Conservation (phyloP, 1,140 invertebrate species). For the Xylocopa sonorina region DNA sequence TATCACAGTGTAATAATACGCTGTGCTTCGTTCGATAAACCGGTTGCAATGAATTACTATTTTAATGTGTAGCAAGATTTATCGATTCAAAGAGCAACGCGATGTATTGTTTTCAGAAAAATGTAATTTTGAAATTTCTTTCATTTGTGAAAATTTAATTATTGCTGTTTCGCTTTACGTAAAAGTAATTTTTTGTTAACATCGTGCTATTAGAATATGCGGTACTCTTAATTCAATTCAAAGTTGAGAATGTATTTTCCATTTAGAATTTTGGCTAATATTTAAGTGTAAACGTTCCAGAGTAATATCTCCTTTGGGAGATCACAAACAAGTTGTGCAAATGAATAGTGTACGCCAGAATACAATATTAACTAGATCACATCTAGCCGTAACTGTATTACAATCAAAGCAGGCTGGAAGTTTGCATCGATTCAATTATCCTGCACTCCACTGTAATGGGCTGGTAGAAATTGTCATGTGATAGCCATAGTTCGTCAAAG, state of each 20-base stretch:
- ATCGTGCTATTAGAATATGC: too few species aligned
- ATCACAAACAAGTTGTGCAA: neutral
- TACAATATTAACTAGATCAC: slow-evolving; percentile 3
- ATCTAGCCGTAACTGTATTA: neutral
- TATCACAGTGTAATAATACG: neutral
- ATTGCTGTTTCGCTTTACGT: too few species aligned
- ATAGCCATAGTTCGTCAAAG: slow-evolving; percentile 3
- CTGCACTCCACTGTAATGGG: neutral
- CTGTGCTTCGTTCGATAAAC: neutral
- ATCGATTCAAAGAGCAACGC: neutral
- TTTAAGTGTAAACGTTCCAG: too few species aligned
- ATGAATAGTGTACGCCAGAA: neutral
- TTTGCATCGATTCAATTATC: neutral
- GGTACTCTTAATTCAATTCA: too few species aligned
- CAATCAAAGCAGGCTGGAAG: neutral
- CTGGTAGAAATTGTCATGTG: neutral
- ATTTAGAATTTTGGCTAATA: too few species aligned
- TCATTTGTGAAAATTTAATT: too few species aligned
- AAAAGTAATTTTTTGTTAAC: too few species aligned
- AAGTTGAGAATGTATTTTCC: too few species aligned
- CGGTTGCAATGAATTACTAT: neutral
- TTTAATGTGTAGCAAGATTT: neutral
- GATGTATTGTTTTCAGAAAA: neutral
- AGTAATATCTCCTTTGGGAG: too few species aligned
- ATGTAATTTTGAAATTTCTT: too few species aligned